phyloP scores from a whole-genome alignment of 2,113 vertebrate species.

The Telmatochromis bifrenatus region DNA sequence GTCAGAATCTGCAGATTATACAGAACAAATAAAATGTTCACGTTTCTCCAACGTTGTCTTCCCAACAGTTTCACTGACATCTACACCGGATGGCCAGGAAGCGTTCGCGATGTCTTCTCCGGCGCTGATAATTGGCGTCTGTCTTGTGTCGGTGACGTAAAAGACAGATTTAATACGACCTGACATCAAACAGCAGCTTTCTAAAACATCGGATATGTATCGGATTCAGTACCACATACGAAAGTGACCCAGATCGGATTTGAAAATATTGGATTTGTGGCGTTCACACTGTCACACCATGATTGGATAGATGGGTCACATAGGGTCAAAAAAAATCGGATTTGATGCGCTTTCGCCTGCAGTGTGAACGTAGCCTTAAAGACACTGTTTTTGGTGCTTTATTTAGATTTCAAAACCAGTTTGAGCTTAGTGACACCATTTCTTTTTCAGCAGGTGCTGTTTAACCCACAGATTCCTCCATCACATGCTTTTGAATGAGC shows the following conservation, averaged over 20 bases:
- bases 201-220: fast-evolving
- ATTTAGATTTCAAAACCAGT: fast-evolving
- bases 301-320: fast-evolving
- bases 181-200: too few relatives aligned
- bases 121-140: fast-evolving
- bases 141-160: fast-evolving
- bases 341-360: too few relatives aligned
- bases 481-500: neutral
- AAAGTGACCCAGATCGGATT: too few relatives aligned
- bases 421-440: neutral
- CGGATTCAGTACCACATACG: fast-evolving
- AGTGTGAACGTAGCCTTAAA: neutral
- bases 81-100: fast-evolving
- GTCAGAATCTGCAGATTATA: too few relatives aligned
- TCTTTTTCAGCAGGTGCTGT: neutral
- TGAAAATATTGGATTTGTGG: fast-evolving
- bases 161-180: fast-evolving
- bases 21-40: fast-evolving
- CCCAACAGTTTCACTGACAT: fast-evolving
- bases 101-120: fast-evolving
- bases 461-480: neutral
- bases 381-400: neutral
- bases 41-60: too few relatives aligned
- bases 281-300: fast-evolving
- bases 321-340: fast-evolving